These are phyloP conservation scores for Haliclystus octoradiatus DNA, from an alignment of 30 jellyfish, hydroid and myxozoan species.

Conservation along the genomic window DNA sequence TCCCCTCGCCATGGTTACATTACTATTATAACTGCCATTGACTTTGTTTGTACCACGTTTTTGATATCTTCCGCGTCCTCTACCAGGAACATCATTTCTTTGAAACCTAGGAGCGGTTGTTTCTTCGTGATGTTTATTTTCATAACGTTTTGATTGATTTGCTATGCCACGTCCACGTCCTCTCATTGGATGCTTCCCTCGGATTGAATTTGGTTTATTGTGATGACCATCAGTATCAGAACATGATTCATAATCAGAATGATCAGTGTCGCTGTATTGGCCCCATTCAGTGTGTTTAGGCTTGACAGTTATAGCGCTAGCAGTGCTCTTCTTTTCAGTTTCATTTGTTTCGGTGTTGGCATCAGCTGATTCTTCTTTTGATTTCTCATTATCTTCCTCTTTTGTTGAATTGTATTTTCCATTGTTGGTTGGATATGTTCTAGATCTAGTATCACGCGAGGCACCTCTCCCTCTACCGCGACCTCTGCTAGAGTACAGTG, in stretches of 20 bases:
- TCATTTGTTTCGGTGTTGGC: neutral
- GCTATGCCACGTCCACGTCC: neutral
- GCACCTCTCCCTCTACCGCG: slow-evolving; percentile 28
- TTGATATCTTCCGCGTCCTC: neutral
- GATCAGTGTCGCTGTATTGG: neutral
- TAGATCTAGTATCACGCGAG: slow-evolving; percentile 36
- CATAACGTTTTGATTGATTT: neutral
- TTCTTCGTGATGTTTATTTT: neutral
- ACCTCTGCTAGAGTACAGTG: slow-evolving; percentile 20
- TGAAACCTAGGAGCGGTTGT: neutral
- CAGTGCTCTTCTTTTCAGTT: neutral
- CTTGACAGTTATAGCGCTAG: neutral
- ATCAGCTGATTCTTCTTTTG: slow-evolving; percentile 7
- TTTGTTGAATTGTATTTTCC: slow-evolving; percentile 7
- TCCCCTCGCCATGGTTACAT: too few relatives aligned
- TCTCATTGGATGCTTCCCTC: neutral
- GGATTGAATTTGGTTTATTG: neutral
- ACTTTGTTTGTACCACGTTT: too few relatives aligned
- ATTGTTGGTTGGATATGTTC: slow-evolving; percentile 6
- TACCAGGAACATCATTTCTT: neutral
- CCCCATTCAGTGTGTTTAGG: neutral
- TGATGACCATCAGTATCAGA: slow-evolving; percentile 34
- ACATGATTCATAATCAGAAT: slow-evolving; percentile 20
- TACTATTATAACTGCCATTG: too few relatives aligned
- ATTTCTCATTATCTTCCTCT: slow-evolving; percentile 36